phyloP scores from a whole-genome alignment of 1,140 invertebrate species.

The Coboldia fuscipes region DNA sequence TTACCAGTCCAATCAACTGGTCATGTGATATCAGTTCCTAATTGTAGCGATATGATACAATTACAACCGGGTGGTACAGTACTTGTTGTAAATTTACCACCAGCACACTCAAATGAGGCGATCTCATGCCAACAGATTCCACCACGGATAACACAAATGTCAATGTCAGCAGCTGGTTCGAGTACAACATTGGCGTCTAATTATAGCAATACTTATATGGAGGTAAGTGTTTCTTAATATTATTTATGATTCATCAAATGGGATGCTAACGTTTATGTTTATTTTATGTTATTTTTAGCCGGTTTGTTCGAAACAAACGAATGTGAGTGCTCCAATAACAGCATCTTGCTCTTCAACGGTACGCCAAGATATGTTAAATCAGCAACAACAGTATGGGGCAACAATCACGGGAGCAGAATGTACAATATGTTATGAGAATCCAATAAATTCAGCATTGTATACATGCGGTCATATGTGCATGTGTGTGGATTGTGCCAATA shows the following conservation, averaged over 20 bases:
- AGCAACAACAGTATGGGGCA: conserved; percentile 11
- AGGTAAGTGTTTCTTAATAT: conserved; percentile 20
- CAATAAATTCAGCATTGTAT: conserved; percentile 83
- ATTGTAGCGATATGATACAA: conserved; percentile 31
- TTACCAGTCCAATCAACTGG: conserved; percentile 18
- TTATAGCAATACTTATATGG: conserved; percentile 33
- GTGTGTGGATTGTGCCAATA: conserved; percentile 88
- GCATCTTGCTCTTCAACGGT: too few relatives aligned
- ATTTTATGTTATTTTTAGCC: conserved; percentile 1
- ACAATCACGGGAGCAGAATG: conserved; percentile 45
- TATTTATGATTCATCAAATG: too few relatives aligned
- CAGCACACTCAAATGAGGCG: conserved; percentile 20
- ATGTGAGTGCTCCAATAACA: too few relatives aligned
- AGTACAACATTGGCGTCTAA: conserved; percentile 27
- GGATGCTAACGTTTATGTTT: too few relatives aligned
- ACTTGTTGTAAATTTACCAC: conserved; percentile 58
- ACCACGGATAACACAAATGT: conserved; percentile 11
- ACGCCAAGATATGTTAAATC: conserved; percentile 9
- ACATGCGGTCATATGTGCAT: conserved; percentile 98
- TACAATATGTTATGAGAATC: conserved; percentile 84
- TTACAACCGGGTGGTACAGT: conserved; percentile 48
- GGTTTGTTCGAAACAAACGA: conserved; percentile 10
- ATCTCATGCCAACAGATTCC: conserved; percentile 6
- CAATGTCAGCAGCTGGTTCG: conserved; percentile 14
- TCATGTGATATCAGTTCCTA: conserved; percentile 22